Percentiles rank a stretch among this genome's conserved stretches.
phyloP scores from a whole-genome alignment of 1,140 invertebrate species.

The Plutomurus gul region DNA sequence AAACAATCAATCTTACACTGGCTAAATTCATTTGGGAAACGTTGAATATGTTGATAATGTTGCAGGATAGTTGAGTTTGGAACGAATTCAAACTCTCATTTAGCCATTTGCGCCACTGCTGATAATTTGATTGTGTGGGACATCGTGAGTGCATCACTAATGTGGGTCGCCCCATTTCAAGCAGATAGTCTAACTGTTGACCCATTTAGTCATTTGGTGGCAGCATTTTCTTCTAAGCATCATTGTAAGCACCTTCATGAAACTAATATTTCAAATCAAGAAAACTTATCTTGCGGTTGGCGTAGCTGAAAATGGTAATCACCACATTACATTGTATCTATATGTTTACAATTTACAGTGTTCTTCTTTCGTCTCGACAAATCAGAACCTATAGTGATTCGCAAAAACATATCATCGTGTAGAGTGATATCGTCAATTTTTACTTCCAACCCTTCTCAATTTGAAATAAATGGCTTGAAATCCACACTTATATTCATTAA shows the following conservation, averaged over 20 bases:
- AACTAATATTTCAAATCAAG: not conserved
- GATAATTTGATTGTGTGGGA: constrained; percentile 71
- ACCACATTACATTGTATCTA: constrained; percentile 27
- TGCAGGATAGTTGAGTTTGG: constrained; percentile 69
- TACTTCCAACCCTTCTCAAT: constrained; percentile 42
- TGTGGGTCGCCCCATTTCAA: constrained; percentile 65
- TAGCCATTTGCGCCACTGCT: constrained; percentile 66
- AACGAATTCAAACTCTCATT: constrained; percentile 66
- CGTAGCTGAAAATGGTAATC: not conserved
- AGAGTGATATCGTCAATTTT: constrained; percentile 47
- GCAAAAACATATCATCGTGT: constrained; percentile 35
- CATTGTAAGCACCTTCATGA: constrained; percentile 60
- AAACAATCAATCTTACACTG: not conserved
- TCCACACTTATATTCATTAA: constrained; percentile 35
- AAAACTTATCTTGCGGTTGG: not conserved
- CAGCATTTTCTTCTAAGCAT: constrained; percentile 67
- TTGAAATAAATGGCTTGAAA: constrained; percentile 32
- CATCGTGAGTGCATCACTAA: constrained; percentile 67
- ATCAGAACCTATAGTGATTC: constrained; percentile 35
- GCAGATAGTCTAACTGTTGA: constrained; percentile 64
- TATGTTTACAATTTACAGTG: constrained; percentile 9
- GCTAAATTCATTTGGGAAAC: not conserved
- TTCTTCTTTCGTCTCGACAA: constrained; percentile 38
- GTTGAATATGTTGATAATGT: not conserved
- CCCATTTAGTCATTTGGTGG: constrained; percentile 67